Base-by-base conservation (phyloP, 2,888 invertebrate genomes). In the Acleris emargana region DNA sequence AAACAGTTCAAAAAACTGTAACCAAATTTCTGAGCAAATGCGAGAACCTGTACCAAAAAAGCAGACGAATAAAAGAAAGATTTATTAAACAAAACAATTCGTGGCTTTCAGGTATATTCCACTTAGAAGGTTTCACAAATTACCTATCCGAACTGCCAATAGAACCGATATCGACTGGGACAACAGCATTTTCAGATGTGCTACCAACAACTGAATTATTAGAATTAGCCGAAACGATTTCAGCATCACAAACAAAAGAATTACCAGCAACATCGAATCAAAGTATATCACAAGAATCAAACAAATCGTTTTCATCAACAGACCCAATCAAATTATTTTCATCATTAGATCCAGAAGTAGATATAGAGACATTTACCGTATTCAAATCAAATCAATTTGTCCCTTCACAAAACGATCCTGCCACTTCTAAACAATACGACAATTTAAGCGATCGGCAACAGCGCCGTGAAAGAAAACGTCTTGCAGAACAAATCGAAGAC, bases 381-480 rank as follows among this genome's bases (percentile, higher is more conserved):
- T 16, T 52, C 25, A 28, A 52, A 52, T 28, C 52, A 52, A 52
- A 28, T 52, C 25, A 25, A 25, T 52, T 52, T 52, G 52, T n/a
- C 5, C 25, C 4, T 52, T 52, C 28, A 25, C 53, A 38, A 18
- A 53, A 52, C 18, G 38, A 32, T 53, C 38, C 38, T 38, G 32
- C 53, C 38, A 53, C 53, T 53, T 53, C 38, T 38, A 53, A 53
- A 53, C n/a, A 17, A 18, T 53, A 53, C 18, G 38, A 18, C 6
- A 18, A 53, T 38, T 18, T 53, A 38, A 38, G 53, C 11, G 53
- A 53, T 38, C 53, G 53, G 53, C 53, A 53, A 38, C 53, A 53
- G 38, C 53, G 53, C 17, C 53, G 53, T 32, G 38, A 53, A 38
- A 32, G 53, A 53, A 53, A 53, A 38, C 38, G 53, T n/a, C 53